Evolutionary conservation across 2,113 vertebrate genomes (phyloP).

Genomic region (Myrmophylax atrothorax): DNA sequence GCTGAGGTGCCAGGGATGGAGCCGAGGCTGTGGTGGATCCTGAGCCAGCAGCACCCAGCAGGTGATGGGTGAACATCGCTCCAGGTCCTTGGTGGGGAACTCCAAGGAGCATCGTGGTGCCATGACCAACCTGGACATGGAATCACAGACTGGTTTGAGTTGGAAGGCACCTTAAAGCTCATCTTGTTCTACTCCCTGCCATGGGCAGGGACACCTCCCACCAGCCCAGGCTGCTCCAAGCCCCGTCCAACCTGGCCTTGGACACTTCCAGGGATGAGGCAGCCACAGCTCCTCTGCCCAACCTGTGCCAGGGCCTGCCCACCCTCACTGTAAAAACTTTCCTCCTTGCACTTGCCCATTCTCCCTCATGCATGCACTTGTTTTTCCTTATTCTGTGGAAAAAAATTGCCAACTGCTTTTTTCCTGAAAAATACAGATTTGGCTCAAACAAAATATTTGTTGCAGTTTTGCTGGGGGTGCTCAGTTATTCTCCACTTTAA

Average conservation of each 20-base stretch:
- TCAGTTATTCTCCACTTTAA: neutral
- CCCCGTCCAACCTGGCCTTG: neutral
- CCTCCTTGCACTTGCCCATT: neutral
- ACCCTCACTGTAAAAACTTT: neutral
- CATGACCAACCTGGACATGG: neutral
- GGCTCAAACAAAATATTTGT: neutral
- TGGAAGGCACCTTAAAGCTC: neutral
- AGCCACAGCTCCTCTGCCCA: neutral
- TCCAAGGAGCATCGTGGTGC: neutral
- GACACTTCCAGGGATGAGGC: neutral
- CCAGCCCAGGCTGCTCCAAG: neutral
- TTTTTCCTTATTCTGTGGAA: neutral
- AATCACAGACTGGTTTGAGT: neutral
- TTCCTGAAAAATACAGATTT: neutral
- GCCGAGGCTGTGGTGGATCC: accelerated
- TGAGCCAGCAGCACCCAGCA: neutral
- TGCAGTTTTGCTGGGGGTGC: slow-evolving; percentile 32
- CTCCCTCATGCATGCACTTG: neutral
- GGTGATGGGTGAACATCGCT: accelerated
- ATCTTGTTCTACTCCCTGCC: accelerated
- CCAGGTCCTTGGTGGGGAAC: neutral
- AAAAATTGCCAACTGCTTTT: neutral
- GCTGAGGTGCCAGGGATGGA: neutral
- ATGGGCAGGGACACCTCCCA: neutral
- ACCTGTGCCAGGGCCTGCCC: neutral